Conservation (phyloP, 2,888 invertebrate species). For the Hylaea fasciaria region DNA sequence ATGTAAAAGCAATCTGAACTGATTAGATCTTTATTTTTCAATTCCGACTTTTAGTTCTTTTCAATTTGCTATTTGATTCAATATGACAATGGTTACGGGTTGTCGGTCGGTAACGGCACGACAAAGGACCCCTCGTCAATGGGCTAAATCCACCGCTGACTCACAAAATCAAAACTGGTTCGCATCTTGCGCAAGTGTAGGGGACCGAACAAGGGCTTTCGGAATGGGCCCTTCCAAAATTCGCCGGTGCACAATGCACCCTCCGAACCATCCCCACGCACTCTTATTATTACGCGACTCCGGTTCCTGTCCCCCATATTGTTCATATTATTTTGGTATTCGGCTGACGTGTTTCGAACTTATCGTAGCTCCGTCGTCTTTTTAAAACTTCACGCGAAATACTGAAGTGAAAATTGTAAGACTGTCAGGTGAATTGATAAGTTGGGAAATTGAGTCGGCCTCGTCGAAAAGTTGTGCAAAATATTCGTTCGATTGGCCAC, state of each 20-base stretch:
- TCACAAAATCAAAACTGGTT: constrained; percentile 83
- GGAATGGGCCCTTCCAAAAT: constrained; percentile 82
- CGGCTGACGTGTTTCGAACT: constrained; percentile 75
- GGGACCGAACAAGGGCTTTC: constrained; percentile 80
- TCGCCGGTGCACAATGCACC: constrained; percentile 85
- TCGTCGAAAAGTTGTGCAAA: constrained; percentile 58
- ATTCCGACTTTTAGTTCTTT: constrained; percentile 35
- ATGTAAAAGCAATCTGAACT: constrained; percentile 20
- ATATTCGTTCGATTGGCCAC: constrained; percentile 68
- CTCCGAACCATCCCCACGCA: constrained; percentile 84
- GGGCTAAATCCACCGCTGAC: constrained; percentile 67
- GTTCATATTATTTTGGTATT: constrained; percentile 81
- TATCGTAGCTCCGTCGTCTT: constrained; percentile 56
- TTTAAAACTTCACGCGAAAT: constrained; percentile 34
- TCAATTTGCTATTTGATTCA: constrained; percentile 39
- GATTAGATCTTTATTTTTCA: constrained; percentile 47
- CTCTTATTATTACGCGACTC: constrained; percentile 83
- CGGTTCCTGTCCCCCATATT: constrained; percentile 82
- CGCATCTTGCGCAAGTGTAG: constrained; percentile 83
- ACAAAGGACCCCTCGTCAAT: constrained; percentile 69
- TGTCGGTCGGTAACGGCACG: constrained; percentile 51
- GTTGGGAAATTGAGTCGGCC: constrained; percentile 40
- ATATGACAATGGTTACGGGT: constrained; percentile 46
- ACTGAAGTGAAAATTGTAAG: constrained; percentile 38
- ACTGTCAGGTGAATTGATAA: constrained; percentile 37